phyloP scores from a whole-genome alignment of 2,113 vertebrate genomes.

The Falco punctatus region DNA sequence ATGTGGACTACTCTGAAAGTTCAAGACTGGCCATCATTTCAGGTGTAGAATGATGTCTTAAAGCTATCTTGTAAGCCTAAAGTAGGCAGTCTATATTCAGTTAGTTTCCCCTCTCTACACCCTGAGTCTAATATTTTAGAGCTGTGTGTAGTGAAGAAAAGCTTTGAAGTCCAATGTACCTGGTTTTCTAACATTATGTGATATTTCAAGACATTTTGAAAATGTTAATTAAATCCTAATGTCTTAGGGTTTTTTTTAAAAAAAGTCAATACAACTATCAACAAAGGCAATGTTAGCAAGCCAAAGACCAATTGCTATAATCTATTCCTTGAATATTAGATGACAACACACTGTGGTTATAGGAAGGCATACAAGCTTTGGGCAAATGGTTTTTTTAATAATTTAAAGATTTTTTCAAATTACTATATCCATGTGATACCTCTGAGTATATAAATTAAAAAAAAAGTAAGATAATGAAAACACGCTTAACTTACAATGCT shows the following conservation, averaged over 20 bases:
- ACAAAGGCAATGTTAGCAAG: background rate
- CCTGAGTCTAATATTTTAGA: background rate
- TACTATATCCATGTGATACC: background rate
- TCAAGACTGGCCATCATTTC: background rate
- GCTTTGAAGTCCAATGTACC: background rate
- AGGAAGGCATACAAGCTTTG: background rate
- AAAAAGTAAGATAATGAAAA: constrained; percentile 44
- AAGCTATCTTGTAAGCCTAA: background rate
- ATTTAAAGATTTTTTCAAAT: constrained; percentile 14
- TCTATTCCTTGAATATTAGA: constrained; percentile 15
- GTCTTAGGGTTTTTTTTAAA: background rate
- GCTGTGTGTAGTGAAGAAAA: background rate
- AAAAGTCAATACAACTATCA: background rate
- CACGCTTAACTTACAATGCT: background rate
- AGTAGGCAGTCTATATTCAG: background rate
- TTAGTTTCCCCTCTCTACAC: background rate
- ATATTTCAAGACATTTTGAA: background rate
- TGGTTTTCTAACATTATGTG: background rate
- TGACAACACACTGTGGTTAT: background rate
- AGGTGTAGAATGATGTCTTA: background rate
- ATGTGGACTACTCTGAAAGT: background rate
- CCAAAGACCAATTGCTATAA: background rate
- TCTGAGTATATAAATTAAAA: background rate
- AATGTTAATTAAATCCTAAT: background rate
- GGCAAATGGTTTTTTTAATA: constrained; percentile 38